phyloP scores from a whole-genome alignment of 1,140 invertebrate species.

The Eumeta japonica region DNA sequence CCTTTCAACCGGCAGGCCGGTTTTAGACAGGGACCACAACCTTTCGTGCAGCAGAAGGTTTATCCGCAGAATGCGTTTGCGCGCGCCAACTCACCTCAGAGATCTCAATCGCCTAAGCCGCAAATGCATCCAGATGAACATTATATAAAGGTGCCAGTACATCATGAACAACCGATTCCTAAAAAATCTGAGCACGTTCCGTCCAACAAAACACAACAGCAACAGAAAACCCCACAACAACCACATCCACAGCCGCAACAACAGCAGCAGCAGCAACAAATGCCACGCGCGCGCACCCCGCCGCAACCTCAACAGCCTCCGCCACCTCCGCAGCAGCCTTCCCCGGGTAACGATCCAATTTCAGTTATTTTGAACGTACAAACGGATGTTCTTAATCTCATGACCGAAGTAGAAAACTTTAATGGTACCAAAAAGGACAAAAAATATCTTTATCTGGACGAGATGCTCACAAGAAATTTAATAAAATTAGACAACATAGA shows the following conservation, averaged over 20 bases:
- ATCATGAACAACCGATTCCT: conserved; percentile 27
- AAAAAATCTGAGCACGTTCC: conserved; percentile 24
- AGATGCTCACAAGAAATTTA: conserved; percentile 91
- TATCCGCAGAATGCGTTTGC: conserved; percentile 39
- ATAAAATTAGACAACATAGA: conserved; percentile 90
- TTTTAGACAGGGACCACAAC: conserved; percentile 39
- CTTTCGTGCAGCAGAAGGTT: conserved; percentile 42
- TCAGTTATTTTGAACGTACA: conserved; percentile 78
- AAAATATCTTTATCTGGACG: conserved; percentile 85
- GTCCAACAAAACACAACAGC: too few species aligned
- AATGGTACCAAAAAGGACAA: conserved; percentile 75
- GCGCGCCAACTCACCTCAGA: conserved; percentile 37
- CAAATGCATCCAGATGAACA: conserved; percentile 46
- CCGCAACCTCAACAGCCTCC: conserved; percentile 27
- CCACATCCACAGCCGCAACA: conserved; percentile 31
- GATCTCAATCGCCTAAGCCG: conserved; percentile 46
- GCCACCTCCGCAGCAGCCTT: conserved; percentile 30
- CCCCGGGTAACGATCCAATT: conserved; percentile 66
- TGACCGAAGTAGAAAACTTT: conserved; percentile 76
- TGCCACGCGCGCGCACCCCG: too few species aligned
- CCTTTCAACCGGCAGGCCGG: conserved; percentile 44
- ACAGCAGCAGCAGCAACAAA: conserved; percentile 29
- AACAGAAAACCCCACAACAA: conserved; percentile 24
- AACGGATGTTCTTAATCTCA: conserved; percentile 76
- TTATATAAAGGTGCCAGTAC: conserved; percentile 34